Evolutionary conservation across 2,888 invertebrate species (phyloP).

Genomic region (Nebria brevicollis): DNA sequence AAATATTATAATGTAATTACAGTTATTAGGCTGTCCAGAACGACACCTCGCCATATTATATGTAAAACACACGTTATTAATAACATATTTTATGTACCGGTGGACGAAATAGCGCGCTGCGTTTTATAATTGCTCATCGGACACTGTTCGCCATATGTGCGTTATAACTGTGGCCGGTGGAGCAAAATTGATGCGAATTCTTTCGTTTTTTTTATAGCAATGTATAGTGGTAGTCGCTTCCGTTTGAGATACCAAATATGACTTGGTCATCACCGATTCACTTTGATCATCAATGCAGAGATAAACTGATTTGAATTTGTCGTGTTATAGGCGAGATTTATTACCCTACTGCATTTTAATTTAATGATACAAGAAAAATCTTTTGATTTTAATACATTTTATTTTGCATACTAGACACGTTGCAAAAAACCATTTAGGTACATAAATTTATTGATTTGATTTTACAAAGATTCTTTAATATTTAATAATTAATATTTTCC

Average conservation of each 20-base stretch:
- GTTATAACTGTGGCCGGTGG: constrained; percentile 6
- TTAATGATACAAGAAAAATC: neutral
- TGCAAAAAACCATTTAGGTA: neutral
- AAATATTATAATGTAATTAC: constrained; percentile 45
- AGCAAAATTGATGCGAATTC: constrained; percentile 37
- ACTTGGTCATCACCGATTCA: constrained; percentile 26
- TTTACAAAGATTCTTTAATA: too few relatives aligned
- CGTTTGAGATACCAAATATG: constrained; percentile 34
- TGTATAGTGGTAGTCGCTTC: constrained; percentile 17
- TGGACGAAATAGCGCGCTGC: constrained; percentile 8
- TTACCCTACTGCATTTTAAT: neutral
- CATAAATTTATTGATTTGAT: too few relatives aligned
- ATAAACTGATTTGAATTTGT: neutral
- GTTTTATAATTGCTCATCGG: constrained; percentile 28
- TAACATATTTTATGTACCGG: constrained; percentile 22
- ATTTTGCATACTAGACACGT: neutral
- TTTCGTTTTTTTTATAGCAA: constrained; percentile 4
- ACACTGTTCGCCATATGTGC: neutral
- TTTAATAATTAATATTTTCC: too few relatives aligned
- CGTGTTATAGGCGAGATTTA: neutral
- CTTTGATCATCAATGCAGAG: neutral
- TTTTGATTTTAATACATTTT: neutral
- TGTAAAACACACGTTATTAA: constrained; percentile 44
- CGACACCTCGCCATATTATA: constrained; percentile 44
- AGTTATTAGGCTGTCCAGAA: constrained; percentile 40